Percentiles rank a stretch among this genome's conserved stretches.
Conservation (phyloP, 2,113 vertebrate species). For the Pan paniscus region DNA sequence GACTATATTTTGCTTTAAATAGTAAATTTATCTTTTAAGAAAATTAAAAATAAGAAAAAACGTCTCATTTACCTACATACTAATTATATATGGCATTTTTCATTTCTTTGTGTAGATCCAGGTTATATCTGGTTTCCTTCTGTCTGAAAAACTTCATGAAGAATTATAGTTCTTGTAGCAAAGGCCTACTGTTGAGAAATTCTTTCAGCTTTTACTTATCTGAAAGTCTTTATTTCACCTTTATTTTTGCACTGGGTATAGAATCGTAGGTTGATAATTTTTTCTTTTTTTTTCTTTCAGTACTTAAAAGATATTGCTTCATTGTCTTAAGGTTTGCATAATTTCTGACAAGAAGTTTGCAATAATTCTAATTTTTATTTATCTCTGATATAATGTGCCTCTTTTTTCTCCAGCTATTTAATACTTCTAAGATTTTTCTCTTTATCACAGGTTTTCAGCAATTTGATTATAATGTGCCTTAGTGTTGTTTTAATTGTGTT, state of each 20-base stretch:
- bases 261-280: neutral
- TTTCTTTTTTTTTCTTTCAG: neutral
- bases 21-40: neutral
- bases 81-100: neutral
- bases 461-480: neutral
- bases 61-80: neutral
- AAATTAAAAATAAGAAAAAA: neutral
- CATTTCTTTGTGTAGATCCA: neutral
- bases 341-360: neutral
- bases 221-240: neutral
- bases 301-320: neutral
- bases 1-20: neutral
- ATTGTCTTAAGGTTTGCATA: neutral
- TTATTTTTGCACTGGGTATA: neutral
- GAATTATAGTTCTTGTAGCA: neutral
- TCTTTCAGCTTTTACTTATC: neutral
- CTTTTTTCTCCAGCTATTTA: neutral
- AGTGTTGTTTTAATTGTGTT: neutral
- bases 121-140: neutral
- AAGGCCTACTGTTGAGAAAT: neutral
- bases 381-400: neutral
- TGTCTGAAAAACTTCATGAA: neutral
- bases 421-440: neutral
- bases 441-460: neutral
- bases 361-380: neutral